Base-by-base conservation (phyloP, 2,888 invertebrate genomes). In the Herminia tarsipennalis region DNA sequence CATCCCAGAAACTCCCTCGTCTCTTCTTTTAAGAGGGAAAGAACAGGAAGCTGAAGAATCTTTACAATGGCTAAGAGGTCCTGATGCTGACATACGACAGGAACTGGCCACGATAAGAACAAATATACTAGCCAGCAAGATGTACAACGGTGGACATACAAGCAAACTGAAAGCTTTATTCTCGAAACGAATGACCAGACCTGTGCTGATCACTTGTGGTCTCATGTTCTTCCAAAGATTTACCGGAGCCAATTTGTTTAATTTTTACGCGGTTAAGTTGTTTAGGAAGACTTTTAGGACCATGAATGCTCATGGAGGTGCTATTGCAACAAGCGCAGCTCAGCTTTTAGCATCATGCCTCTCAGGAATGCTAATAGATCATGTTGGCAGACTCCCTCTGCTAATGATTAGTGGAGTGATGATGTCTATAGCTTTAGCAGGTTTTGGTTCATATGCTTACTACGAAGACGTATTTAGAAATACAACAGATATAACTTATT, bases 1-100 rank as follows among this genome's bases (percentile, higher is more conserved):
- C 76, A 94, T 97, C 55, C 98, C 98, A 0, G 98, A 98, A 89
- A 97, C 97, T 12, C 98, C 98, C 4, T 95, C 96, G 50, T 96
- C 94, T 81, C 90, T 97, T 35, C 93, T 96, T 6, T 89, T 96
- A 16, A 93, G 95, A 67, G 96, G 96, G 14, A 93, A 93, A 64
- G 96, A 96, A 67, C 93, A 94, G 57, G 95, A 95, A 74, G 96
- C 96, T 1, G 93, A 94, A 28, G 92, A 93, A 60, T 94, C 97
- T 2, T 83, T 98, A 20, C 93, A 95, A 67, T 96, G 96, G 95
- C 88, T 98, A 0, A 90, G 97, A 57, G 96, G 96, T 4, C 94
- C 95, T 1, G 94, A 94, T 33, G 94, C 95, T 1, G 96, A 97
- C 83, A 94, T 97, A 34, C 89, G 94, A 25, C 93, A 94, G 49